Evolutionary conservation across 2,797 vertebrate species (phyloP), one percentile per base, ranked within the genome.

Genomic region (Rhinella marina): DNA sequence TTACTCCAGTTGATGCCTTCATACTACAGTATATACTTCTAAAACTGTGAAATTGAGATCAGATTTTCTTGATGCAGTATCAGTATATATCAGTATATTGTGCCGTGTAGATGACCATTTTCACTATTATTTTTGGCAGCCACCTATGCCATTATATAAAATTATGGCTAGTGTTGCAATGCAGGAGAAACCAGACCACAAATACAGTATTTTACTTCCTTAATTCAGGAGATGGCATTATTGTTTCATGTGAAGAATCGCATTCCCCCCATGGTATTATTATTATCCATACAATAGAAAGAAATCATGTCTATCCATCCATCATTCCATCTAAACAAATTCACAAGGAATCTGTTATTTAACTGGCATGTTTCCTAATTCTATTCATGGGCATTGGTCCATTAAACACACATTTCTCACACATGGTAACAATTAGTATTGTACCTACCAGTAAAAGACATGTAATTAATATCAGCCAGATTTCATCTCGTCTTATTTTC

Each of bases 401-500:
- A 85, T 81, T 86, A 86, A 88, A 85, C 57, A 81, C 64, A 88
- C 72, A 85, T 81, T 82, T 54, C 41, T 86, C 87, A 56, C 87
- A 86, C 84, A 88, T 88, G 83, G 66, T 57, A 75, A 62, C 85
- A 85, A 88, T 85, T 88, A 85, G 82, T 88, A 88, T 88, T 88
- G 87, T 85, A 85, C 87, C 87, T 88, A 88, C 68, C 78, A 68
- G 50, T 82, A 84, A 88, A 86, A 86, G 66, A 85, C 64, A 86
- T 85, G 78, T 88, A 75, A 88, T 86, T 85, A 88, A 76, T 85
- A 81, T 64, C 83, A 88, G 50, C 78, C 87, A 88, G 87, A 88
- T 88, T 88, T 86, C 78, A 88, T 85, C 80, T 87, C 90, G 84
- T 19, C 1, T 92, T 86, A 85, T 91, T 85, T 86, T 89, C 88